Base-by-base conservation (phyloP, 2,113 vertebrate species). In the Chauna torquata region DNA sequence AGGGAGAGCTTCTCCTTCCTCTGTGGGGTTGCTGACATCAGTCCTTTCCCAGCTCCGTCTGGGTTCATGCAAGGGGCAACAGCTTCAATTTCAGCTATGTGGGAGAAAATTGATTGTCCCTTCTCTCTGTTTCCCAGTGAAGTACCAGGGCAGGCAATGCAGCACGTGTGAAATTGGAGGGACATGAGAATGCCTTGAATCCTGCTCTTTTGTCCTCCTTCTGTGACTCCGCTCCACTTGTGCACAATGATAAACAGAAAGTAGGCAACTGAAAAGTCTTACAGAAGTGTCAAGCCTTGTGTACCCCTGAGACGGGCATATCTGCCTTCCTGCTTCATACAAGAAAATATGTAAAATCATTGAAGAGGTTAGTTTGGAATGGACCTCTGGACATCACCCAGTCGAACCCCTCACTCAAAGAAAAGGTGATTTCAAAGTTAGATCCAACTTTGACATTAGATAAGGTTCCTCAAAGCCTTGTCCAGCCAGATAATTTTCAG, bases 41-140 rank as follows among this genome's bases (percentile, higher is more conserved):
- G 81, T 85, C 70, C n/a, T 91, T 96, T 97, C 94, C 87, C 94
- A 96, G 74, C 89, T 82, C 82, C 19, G 15, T 32, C 89, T 85
- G 91, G 58, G 97, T 96, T 97, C 97, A 96, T 40, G n/a, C 71
- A 95, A 90, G 86, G 97, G 95, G n/a, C 96, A 97, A 47, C 78
- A 88, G 96, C 92, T 92, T 94, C 84, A 54, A 0, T 92, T 95
- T 88, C 91, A 88, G 87, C 92, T 88, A 79, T 62, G 13, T 8
- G 5, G 86, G 81, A 94, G 71, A 90, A 92, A 94, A 92, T 4
- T 59, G 82, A 87, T 95, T 95, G 92, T 77, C 92, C 92, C 62
- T 87, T 94, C 84, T 94, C 92, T 86, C 81, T 45, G 81, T 84
- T 97, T 89, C 71, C 58, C 75, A 86, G 40, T 70, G 23, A 93